Base-by-base conservation (phyloP, 1,140 invertebrate genomes). In the Apocrypta bakeri region DNA sequence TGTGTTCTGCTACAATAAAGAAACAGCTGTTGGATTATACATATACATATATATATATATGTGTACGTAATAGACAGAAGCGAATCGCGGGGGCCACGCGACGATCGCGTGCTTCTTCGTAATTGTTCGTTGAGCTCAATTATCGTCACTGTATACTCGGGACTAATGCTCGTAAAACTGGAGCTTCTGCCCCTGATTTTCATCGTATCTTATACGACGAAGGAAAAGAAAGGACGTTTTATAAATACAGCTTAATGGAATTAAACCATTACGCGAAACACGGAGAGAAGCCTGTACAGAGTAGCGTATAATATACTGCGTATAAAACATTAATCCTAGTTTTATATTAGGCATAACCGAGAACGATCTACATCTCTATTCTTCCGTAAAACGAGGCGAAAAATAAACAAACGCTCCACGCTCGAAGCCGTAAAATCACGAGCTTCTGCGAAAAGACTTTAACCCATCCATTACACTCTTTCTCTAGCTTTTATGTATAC, bases 111-210 rank as follows among this genome's bases (percentile, higher is more conserved):
- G 63, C 79, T 82, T 85, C 82, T 73, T 85, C 83, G 77, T 87
- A 89, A 89, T 89, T 89, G 87, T 90, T 88, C 86, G 84, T 89
- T 87, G 87, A 89, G 86, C 85, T 87, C 87, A 86, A 87, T 89
- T 89, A 86, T 82, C 74, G 87, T 56, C 68, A 48, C 79, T 76
- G 66, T 56, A 56, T 21, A 21, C 48, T 17, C 21, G 48, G 21
- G 48, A 21, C 48, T 56, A 82, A 85, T 85, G 77, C 85, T 72
- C 29, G 69, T 68, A 63, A 73, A 73, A 73, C 37, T 25, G 21
- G n/a, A 73, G 37, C 24, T 66, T 66, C 63, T 17, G 24, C 25
- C 25, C 24, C 63, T 29, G 63, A 66, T 66, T 66, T 66, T 66
- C 25, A 27, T 27, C 27, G 63, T n/a, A n/a, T 37, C 33, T 9